Evolutionary conservation across 2,888 invertebrate species (phyloP).

Genomic region (Morpho helenor): DNA sequence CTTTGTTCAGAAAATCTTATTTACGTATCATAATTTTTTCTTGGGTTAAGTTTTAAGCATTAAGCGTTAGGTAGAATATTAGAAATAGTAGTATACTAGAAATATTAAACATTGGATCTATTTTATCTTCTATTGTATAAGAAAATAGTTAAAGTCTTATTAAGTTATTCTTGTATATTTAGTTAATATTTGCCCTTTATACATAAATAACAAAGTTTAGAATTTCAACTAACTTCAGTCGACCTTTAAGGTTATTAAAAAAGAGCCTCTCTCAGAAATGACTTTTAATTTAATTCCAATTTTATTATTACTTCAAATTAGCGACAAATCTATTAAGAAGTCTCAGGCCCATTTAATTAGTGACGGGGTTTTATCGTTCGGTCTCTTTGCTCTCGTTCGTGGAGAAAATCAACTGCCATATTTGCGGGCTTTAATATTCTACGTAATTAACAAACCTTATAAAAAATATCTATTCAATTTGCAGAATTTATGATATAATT

Average conservation of each 20-base stretch:
- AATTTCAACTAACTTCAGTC: not conserved
- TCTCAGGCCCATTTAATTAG: conserved; percentile 74
- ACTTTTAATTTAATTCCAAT: conserved; percentile 48
- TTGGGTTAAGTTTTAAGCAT: no score
- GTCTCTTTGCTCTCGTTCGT: conserved; percentile 63
- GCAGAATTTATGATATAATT: no score
- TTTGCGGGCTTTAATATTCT: conserved; percentile 66
- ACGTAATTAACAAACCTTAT: conserved; percentile 29
- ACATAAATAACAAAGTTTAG: not conserved
- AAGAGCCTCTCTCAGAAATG: conserved; percentile 19
- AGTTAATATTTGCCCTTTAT: no score
- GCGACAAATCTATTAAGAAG: conserved; percentile 74
- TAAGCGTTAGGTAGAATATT: no score
- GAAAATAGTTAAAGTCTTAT: no score
- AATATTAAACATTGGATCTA: no score
- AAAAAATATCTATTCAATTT: conserved; percentile 1
- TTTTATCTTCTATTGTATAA: no score
- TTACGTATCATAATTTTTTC: no score
- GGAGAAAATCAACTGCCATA: conserved; percentile 62
- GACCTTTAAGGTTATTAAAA: conserved; percentile 2
- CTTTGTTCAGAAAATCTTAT: no score
- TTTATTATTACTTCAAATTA: conserved; percentile 69
- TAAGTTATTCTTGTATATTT: no score
- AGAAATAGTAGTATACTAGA: no score
- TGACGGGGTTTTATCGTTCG: conserved; percentile 71